Conservation (phyloP, 2,113 vertebrate species). For the Caretta caretta region DNA sequence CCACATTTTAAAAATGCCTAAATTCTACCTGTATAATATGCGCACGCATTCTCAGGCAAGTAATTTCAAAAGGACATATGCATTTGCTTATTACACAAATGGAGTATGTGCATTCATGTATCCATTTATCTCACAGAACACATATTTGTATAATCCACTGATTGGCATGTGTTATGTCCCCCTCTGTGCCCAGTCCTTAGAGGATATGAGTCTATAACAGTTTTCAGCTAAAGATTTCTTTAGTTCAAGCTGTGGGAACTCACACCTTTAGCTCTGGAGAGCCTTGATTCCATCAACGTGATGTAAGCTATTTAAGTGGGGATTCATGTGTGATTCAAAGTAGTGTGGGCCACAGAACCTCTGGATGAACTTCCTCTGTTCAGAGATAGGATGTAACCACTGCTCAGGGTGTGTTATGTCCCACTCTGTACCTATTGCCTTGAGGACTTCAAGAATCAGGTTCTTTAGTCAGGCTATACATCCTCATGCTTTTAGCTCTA, state of each 20-base stretch:
- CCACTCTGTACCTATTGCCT: neutral
- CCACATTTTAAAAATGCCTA: neutral
- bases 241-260: neutral
- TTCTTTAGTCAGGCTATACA: neutral
- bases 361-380: neutral
- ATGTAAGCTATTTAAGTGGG: neutral
- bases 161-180: neutral
- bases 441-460: neutral
- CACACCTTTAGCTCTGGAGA: neutral
- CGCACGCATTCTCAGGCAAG: neutral
- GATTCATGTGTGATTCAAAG: neutral
- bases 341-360: neutral
- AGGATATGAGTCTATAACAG: neutral
- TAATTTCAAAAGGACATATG: neutral
- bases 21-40: neutral
- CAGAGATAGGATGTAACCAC: neutral
- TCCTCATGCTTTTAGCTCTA: neutral
- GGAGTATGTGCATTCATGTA: neutral
- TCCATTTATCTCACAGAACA: neutral
- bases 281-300: neutral
- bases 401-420: neutral
- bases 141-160: neutral
- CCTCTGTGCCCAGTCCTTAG: neutral
- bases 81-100: neutral
- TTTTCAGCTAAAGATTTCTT: neutral